A percentile compares a stretch with the other conserved stretches of the same genome.
phyloP scores from a whole-genome alignment of 2,113 vertebrate species.

The Myotis lucifugus region DNA sequence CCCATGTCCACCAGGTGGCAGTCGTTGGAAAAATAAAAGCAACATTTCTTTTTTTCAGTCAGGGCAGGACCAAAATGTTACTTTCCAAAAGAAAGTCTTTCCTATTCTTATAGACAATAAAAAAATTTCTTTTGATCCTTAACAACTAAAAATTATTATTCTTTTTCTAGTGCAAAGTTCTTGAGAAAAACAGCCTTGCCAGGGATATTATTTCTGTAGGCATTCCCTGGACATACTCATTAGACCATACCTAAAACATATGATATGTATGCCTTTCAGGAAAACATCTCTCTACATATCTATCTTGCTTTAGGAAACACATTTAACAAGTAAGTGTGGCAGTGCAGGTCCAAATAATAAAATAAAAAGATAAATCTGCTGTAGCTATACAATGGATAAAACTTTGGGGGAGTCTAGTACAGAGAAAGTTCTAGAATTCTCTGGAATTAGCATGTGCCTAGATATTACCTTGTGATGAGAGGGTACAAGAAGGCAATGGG shows the following conservation, averaged over 20 bases:
- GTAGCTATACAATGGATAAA: neutral
- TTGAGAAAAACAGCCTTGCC: neutral
- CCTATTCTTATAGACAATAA: neutral
- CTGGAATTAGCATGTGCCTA: neutral
- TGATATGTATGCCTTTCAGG: neutral
- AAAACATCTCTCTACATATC: neutral
- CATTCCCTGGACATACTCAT: neutral
- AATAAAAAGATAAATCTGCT: neutral
- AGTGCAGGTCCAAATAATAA: neutral
- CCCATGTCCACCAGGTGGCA: slow-evolving; percentile 70
- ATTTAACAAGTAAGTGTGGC: neutral
- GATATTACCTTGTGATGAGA: neutral
- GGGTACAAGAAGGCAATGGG: neutral
- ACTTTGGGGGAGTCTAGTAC: neutral
- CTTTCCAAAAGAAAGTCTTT: neutral
- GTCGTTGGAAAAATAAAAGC: neutral
- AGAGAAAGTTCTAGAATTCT: neutral
- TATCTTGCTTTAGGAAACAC: neutral
- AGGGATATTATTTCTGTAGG: neutral
- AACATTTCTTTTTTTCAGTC: neutral
- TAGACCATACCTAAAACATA: neutral
- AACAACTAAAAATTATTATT: neutral
- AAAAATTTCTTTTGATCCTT: neutral
- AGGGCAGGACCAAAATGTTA: neutral
- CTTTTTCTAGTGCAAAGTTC: neutral